Base-by-base conservation (phyloP, 2,888 invertebrate genomes). In the Scrobipalpa costella region DNA sequence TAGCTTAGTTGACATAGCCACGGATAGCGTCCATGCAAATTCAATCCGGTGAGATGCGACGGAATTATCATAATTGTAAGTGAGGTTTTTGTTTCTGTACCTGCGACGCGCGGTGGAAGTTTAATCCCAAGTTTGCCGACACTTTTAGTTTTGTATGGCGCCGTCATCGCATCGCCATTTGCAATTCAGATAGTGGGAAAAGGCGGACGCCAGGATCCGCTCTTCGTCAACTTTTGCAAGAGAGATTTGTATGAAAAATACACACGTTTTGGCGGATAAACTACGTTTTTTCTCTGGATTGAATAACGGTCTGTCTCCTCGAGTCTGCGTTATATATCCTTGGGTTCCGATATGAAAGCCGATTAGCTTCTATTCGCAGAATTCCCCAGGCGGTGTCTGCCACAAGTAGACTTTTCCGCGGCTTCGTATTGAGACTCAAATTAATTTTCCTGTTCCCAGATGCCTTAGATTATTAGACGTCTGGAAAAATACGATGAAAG, bases 11-110 rank as follows among this genome's bases (percentile, higher is more conserved):
- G 90, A 91, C 90, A 89, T 85, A 88, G 86, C 86, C 80, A 86
- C 81, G 87, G 90, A 89, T 90, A 85, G 86, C 80, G 75, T 67
- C 85, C 86, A 90, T 91, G 91, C 91, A 90, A 90, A 91, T 90
- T 85, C 89, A 86, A 90, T 90, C 90, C 88, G 80, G 79, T 77
- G 86, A 84, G 88, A 88, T 88, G 88, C 89, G 86, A 77, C 83
- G 80, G 80, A 79, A 91, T 91, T 91, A 91, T 89, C 90, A 91
- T 91, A 91, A 91, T 90, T 90, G 90, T 84, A 83, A 84, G 82
- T 85, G 85, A 85, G 88, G 90, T 90, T 91, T 91, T 91, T 90
- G 90, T 91, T 90, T 88, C 87, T 85, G 82, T 88, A 90, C 90
- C 90, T 90, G 88, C 76, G 75, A n/a, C 15, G 76, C 78, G 78